Conservation (phyloP, 2,888 invertebrate species). For the Xestia sexstrigata region DNA sequence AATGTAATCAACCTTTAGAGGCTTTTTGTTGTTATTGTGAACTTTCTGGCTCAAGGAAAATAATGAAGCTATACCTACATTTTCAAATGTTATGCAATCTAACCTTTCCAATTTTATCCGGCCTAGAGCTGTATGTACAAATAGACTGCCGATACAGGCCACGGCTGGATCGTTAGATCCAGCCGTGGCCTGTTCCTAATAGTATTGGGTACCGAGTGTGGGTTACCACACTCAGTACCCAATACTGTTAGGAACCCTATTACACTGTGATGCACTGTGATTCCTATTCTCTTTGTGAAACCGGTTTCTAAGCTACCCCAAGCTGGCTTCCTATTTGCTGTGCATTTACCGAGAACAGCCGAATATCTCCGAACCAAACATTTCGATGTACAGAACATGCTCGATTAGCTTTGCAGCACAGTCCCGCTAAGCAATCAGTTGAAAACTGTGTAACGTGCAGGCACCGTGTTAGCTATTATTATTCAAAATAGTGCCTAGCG, state of each 20-base stretch:
- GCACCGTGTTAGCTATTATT: constrained; percentile 34
- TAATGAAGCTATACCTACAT: not conserved
- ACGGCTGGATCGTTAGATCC: not conserved
- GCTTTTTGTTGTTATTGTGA: not conserved
- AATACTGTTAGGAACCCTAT: not conserved
- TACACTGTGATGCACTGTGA: not conserved
- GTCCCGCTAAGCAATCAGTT: constrained; percentile 26
- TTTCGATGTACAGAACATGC: not conserved
- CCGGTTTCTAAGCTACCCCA: constrained; percentile 4
- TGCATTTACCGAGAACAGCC: not conserved
- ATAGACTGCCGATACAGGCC: not conserved
- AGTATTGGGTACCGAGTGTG: no score
- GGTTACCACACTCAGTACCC: not conserved
- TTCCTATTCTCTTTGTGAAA: constrained; percentile 3
- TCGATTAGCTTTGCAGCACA: constrained; percentile 8
- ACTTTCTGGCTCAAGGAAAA: not conserved
- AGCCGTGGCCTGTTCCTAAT: no score
- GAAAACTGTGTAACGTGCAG: constrained; percentile 4
- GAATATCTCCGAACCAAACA: constrained; percentile 3
- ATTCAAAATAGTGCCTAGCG: constrained; percentile 31
- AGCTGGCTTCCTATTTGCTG: not conserved
- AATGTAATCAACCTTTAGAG: not conserved
- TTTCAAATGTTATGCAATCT: constrained; percentile 1
- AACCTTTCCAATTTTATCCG: not conserved
- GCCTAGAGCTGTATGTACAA: not conserved